Conservation (phyloP, 2,113 vertebrate species). For the Sebastes schlegelii region DNA sequence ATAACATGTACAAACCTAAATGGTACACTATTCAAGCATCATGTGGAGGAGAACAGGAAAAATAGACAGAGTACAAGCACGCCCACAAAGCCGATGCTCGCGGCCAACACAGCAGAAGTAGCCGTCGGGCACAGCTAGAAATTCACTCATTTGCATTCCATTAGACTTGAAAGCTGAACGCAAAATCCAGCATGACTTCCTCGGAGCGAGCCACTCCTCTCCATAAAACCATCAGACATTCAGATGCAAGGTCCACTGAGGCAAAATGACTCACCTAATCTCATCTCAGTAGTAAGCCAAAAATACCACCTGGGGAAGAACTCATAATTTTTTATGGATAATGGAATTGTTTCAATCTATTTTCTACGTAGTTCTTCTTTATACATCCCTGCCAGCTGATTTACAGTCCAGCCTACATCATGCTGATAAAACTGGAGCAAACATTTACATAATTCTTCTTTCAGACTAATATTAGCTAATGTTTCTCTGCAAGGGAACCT, state of each 20-base stretch:
- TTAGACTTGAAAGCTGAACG: constrained; percentile 60
- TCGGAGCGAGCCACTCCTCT: constrained; percentile 19
- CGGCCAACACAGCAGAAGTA: constrained; percentile 23
- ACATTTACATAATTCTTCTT: constrained; percentile 16
- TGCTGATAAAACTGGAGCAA: constrained; percentile 26
- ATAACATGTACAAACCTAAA: constrained; percentile 21
- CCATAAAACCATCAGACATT: constrained; percentile 39
- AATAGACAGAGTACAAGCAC: constrained; percentile 28
- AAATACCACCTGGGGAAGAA: constrained; percentile 27
- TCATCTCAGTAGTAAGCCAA: constrained; percentile 19
- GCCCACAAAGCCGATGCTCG: constrained; percentile 20
- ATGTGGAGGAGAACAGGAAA: constrained; percentile 25
- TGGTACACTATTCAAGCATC: not conserved
- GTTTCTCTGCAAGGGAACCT: not conserved
- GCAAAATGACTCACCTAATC: constrained; percentile 48
- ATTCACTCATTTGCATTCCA: constrained; percentile 64
- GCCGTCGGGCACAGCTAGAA: not conserved
- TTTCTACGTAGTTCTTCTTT: constrained; percentile 19
- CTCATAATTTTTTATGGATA: constrained; percentile 38
- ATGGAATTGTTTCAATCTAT: constrained; percentile 13
- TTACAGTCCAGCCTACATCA: not conserved
- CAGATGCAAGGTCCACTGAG: constrained; percentile 29
- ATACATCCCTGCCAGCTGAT: constrained; percentile 8
- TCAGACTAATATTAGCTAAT: constrained; percentile 10
- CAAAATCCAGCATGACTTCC: constrained; percentile 50